phyloP scores from a whole-genome alignment of 2,797 vertebrate genomes.

The Caiman crocodilus region DNA sequence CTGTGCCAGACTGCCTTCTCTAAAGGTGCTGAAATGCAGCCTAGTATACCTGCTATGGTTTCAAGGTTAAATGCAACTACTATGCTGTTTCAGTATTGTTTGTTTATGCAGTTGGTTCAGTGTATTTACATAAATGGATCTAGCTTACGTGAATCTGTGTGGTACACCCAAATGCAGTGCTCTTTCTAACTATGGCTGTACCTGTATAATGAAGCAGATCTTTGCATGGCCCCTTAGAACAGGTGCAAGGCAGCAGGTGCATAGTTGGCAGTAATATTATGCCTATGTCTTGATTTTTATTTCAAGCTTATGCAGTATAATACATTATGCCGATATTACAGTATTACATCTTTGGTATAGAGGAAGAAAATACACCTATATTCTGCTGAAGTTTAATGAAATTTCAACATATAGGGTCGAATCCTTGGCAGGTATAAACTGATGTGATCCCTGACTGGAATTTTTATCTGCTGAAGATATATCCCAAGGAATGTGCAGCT shows the following conservation, averaged over 20 bases:
- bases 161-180: not conserved
- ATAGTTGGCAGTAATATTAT: conserved; percentile 12
- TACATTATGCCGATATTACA: not conserved
- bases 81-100: not conserved
- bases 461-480: not conserved
- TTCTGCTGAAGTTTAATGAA: not conserved
- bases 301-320: not conserved
- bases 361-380: not conserved
- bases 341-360: not conserved
- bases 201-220: not conserved
- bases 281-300: not conserved
- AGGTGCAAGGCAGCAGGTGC: conserved; percentile 22
- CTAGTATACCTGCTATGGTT: not conserved
- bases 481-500: not conserved
- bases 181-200: not conserved
- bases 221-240: not conserved
- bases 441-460: not conserved
- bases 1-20: not conserved
- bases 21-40: not conserved
- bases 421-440: not conserved
- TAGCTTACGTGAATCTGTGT: not conserved
- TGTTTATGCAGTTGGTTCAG: not conserved
- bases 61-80: not conserved
- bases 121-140: rapidly evolving
- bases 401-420: not conserved